Evolutionary conservation across 2,797 vertebrate species (phyloP).

Genomic region (Nannoperca australis): DNA sequence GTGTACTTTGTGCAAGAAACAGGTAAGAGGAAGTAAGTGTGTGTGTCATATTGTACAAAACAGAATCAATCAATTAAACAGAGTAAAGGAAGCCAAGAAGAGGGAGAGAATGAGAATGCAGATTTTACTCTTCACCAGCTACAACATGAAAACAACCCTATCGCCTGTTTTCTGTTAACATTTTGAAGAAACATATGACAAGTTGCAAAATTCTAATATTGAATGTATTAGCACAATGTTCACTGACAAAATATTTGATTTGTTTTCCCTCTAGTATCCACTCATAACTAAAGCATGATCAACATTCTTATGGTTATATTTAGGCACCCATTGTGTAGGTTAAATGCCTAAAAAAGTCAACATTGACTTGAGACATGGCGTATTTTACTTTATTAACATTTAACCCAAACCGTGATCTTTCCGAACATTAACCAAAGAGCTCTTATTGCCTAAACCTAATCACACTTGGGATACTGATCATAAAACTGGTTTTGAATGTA

Average conservation of each 20-base stretch:
- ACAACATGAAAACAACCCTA: neutral
- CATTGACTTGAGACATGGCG: neutral
- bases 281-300: neutral
- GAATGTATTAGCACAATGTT: neutral
- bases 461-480: neutral
- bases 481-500: neutral
- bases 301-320: neutral
- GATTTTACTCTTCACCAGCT: neutral
- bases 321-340: neutral
- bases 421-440: neutral
- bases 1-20: neutral
- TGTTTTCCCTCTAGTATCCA: neutral
- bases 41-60: neutral
- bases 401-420: neutral
- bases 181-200: neutral
- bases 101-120: neutral
- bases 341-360: neutral
- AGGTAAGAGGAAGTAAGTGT: neutral
- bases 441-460: neutral
- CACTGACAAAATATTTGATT: neutral
- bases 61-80: conserved; percentile 1
- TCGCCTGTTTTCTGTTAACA: neutral
- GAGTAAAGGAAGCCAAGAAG: neutral
- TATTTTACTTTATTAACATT: conserved; percentile 9
- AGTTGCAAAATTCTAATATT: neutral